Percentiles rank a stretch among this genome's conserved stretches.
Evolutionary conservation across 2,797 vertebrate species (phyloP).

Genomic region (Syngnathus rostellatus): DNA sequence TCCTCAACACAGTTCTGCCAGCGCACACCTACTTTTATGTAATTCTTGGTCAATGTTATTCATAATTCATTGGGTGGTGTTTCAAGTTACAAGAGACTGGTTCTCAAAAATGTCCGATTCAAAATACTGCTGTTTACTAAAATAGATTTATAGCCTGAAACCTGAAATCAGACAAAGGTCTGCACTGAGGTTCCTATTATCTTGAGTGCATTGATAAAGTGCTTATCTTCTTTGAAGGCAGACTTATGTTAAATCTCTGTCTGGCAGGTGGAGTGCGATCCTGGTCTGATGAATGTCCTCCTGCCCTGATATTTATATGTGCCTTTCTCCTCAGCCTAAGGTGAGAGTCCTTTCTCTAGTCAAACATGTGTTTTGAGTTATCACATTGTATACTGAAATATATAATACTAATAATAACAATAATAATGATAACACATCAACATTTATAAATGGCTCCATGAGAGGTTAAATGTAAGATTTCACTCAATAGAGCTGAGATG

Average conservation of each 20-base stretch:
- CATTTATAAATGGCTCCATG: too few relatives aligned
- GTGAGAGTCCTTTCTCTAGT: conserved; percentile 45
- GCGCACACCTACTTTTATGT: neutral
- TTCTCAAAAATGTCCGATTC: neutral
- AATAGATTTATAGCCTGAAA: neutral
- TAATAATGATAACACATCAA: too few relatives aligned
- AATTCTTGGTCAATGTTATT: neutral
- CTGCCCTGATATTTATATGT: conserved; percentile 57
- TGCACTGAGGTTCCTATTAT: neutral
- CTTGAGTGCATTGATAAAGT: neutral
- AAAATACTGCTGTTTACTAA: neutral
- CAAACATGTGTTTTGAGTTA: neutral
- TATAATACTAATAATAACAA: too few relatives aligned
- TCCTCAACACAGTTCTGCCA: neutral
- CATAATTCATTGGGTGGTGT: neutral
- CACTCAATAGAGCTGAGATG: too few relatives aligned
- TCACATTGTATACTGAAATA: too few relatives aligned
- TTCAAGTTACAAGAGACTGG: neutral
- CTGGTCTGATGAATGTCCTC: conserved; percentile 49
- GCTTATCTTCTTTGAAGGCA: neutral
- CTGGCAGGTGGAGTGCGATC: conserved; percentile 44
- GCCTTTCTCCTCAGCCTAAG: conserved; percentile 53
- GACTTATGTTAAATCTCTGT: conserved; percentile 4
- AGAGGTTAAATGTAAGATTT: too few relatives aligned
- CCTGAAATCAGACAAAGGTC: conserved; percentile 1